These are phyloP conservation scores for Pteropus alecto DNA, from an alignment of 2,113 vertebrate genomes.

Conservation along the genomic window DNA sequence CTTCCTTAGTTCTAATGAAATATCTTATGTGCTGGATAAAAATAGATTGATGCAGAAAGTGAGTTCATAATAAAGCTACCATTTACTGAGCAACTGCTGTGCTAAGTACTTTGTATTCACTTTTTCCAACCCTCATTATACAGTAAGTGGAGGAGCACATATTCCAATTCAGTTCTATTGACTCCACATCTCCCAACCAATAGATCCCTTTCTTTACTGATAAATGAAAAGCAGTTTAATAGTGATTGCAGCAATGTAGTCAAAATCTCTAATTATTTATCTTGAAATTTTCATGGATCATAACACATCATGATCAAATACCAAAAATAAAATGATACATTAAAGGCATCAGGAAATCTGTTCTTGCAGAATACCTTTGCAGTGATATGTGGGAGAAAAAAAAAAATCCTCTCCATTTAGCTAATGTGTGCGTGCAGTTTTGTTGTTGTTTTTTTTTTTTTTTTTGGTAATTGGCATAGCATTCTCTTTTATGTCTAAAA, in stretches of 20 bases:
- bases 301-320: conserved; percentile 10
- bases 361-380: conserved; percentile 31
- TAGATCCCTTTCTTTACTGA: neutral
- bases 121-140: neutral
- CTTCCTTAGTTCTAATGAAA: neutral
- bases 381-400: neutral
- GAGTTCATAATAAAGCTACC: neutral
- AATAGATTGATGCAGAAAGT: neutral
- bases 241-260: neutral
- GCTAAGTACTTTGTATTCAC: neutral
- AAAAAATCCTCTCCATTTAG: conserved; percentile 39
- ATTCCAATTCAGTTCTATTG: neutral
- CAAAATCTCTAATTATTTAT: neutral
- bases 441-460: too few species aligned
- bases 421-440: neutral
- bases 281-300: conserved; percentile 67
- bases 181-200: neutral
- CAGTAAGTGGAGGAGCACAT: neutral
- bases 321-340: conserved; percentile 40
- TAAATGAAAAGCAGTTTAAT: neutral
- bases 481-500: conserved; percentile 53
- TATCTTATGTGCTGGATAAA: neutral
- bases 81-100: neutral
- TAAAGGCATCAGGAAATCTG: neutral
- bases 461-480: conserved; percentile 8